Evolutionary conservation across 2,888 invertebrate genomes (phyloP), one percentile per base, ranked within the genome.

Genomic region (Rotaria sp.): DNA sequence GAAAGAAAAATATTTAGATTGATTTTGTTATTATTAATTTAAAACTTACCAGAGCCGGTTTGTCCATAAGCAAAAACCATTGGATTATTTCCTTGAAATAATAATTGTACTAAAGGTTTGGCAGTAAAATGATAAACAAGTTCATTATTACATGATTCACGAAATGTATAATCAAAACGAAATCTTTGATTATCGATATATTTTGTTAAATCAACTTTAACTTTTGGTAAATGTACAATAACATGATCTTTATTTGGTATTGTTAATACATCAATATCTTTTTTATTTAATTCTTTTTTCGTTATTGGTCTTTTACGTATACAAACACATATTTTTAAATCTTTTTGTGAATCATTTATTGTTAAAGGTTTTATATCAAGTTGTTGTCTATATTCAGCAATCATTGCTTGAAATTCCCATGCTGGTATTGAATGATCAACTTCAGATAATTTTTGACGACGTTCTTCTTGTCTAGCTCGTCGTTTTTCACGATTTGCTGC

Each of bases 51-150:
- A 90, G 96, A 96, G 84, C 98, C 99, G 1, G 98, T 99, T 92
- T 99, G 99, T 86, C 99, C 99, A 92, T 99, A 99, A 10, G 99
- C 98, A 92, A 99, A 99, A 91, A 99, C 99, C 45, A 99, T 99
- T 45, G 99, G 98, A 95, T 97, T 97, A 84, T 97, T 97, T 87
- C 96, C 96, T 88, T 99, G 97, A 92, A 99, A 99, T 90, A 99
- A 95, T 87, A 97, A 97, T 92, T 96, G 95, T 86, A 99, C 96
- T 89, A 99, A 92, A 15, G 98, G 98, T 92, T 96, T 96, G 59
- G 98, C 98, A 11, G 88, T 89, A 86, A 87, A 97, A 95, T 95
- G 96, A 92, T 99, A 99, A 88, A 99, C 97, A 90, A 96, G 94
- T 92, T 97, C 96, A 92, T 99, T 99, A 90, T 94, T 94, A 91